phyloP scores from a whole-genome alignment of 2,797 vertebrate species.

The Acomys russatus region DNA sequence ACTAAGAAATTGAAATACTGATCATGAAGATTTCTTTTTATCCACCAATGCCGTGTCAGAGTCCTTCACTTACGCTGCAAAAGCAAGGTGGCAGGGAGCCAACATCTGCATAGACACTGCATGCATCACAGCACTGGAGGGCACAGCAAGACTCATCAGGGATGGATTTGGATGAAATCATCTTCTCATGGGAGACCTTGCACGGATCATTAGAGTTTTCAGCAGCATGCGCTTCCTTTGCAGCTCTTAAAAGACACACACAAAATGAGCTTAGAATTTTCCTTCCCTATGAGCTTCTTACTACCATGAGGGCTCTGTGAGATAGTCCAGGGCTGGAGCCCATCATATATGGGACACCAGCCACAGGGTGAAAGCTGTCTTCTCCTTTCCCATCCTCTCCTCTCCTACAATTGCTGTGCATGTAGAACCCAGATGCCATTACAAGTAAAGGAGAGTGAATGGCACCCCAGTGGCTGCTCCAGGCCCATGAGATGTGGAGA shows the following conservation, averaged over 20 bases:
- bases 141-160: fast-evolving
- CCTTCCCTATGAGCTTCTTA: background rate
- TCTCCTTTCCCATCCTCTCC: background rate
- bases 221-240: background rate
- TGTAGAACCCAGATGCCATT: background rate
- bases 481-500: background rate
- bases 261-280: background rate
- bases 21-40: background rate
- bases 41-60: slow-evolving; percentile 56
- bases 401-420: background rate
- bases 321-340: background rate
- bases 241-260: slow-evolving; percentile 61
- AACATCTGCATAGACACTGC: background rate
- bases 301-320: background rate
- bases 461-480: background rate
- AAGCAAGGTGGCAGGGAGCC: slow-evolving; percentile 50
- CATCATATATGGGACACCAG: background rate
- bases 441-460: background rate
- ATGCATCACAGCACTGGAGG: slow-evolving; percentile 39
- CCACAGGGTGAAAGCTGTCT: background rate
- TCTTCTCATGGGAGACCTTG: too few species aligned
- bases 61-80: slow-evolving; percentile 66
- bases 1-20: slow-evolving; percentile 49
- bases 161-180: too few species aligned
- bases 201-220: background rate